Conservation (phyloP, 2,888 invertebrate species). For the Leucophenga maculata region DNA sequence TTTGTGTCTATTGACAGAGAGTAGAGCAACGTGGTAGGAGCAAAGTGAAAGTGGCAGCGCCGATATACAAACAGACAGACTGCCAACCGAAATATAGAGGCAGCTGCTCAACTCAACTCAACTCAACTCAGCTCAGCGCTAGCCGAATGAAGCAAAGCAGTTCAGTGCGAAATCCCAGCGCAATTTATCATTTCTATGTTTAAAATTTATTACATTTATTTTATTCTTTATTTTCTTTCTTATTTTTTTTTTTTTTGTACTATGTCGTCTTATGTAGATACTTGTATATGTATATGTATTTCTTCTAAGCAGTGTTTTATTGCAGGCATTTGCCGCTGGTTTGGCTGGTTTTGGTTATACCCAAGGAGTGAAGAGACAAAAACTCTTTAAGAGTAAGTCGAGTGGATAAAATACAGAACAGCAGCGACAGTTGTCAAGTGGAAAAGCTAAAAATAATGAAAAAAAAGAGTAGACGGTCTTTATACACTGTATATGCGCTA, state of each 20-base stretch:
- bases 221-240: constrained; percentile 52
- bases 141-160: constrained; percentile 7
- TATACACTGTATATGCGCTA: no score
- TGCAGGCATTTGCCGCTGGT: not conserved
- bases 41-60: not conserved
- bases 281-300: no score
- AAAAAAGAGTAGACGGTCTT: not conserved
- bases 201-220: constrained; percentile 65
- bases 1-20: constrained; percentile 24
- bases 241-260: constrained; percentile 36
- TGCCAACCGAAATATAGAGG: constrained; percentile 20
- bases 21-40: not conserved
- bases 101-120: no score
- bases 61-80: not conserved
- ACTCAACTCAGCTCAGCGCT: no score
- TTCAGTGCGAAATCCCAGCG: constrained; percentile 55
- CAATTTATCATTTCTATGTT: constrained; percentile 66
- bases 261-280: no score
- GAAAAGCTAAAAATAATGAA: not conserved
- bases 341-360: constrained; percentile 7
- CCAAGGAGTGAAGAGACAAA: constrained; percentile 15
- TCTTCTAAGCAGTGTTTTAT: not conserved
- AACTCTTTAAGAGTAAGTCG: constrained; percentile 30
- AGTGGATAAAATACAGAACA: constrained; percentile 25
- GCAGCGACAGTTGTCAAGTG: constrained; percentile 7